These are phyloP conservation scores for Mycetomoellerius zeteki DNA, from an alignment of 1,140 invertebrate genomes.

Conservation along the genomic window DNA sequence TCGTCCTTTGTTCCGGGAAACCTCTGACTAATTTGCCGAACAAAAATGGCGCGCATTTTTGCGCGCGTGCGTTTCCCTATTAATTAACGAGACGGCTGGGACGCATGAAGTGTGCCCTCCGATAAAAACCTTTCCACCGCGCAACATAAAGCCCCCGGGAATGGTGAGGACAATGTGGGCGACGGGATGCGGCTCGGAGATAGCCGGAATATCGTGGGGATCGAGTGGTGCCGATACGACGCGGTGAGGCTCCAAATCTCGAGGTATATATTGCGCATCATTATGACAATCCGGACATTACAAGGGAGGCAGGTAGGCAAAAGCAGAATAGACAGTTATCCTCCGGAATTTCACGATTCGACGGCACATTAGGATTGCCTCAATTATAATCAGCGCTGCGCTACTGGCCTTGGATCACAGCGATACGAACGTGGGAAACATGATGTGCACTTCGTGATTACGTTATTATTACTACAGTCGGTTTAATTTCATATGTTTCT, in stretches of 20 bases:
- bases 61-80: conserved; percentile 66
- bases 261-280: conserved; percentile 40
- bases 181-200: conserved; percentile 69
- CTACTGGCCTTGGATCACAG: not conserved
- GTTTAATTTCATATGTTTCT: not conserved
- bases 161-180: conserved; percentile 54
- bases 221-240: conserved; percentile 43
- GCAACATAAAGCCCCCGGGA: conserved; percentile 39
- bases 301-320: not conserved
- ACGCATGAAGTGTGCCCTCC: conserved; percentile 60
- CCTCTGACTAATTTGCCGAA: conserved; percentile 65
- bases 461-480: not conserved
- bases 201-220: conserved; percentile 63
- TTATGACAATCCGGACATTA: conserved; percentile 64
- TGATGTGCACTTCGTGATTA: not conserved
- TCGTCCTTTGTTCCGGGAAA: conserved; percentile 39
- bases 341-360: conserved; percentile 27
- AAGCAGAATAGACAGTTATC: not conserved
- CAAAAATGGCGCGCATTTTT: conserved; percentile 51
- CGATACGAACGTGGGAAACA: not conserved
- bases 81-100: conserved; percentile 69
- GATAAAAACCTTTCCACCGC: conserved; percentile 72
- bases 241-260: conserved; percentile 68
- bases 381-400: conserved; percentile 36
- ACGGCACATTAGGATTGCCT: conserved; percentile 21